These are phyloP conservation scores for Parambassis ranga DNA, from an alignment of 2,797 vertebrate species.

Conservation along the genomic window DNA sequence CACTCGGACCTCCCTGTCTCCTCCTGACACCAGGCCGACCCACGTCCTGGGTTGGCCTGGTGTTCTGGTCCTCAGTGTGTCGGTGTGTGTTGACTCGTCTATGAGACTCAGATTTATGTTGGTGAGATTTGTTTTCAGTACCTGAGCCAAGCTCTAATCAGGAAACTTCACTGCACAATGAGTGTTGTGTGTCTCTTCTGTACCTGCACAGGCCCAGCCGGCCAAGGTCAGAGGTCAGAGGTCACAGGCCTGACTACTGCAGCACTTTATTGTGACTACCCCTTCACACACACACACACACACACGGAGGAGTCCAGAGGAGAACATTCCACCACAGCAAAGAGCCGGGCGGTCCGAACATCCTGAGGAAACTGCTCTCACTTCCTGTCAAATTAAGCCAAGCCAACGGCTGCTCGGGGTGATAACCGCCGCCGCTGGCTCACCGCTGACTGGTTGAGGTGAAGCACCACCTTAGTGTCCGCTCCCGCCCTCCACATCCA, in stretches of 20 bases:
- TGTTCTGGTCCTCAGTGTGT: too few species aligned
- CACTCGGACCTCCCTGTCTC: too few species aligned
- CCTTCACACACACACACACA: background rate
- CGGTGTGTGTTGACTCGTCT: too few species aligned
- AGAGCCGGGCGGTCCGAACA: conserved; percentile 61
- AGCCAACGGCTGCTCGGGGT: conserved; percentile 55
- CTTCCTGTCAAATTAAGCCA: conserved; percentile 81
- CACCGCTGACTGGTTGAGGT: conserved; percentile 46
- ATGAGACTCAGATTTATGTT: conserved; percentile 15
- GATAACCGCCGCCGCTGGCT: conserved; percentile 64
- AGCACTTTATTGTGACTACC: conserved; percentile 14
- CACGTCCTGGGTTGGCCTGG: too few species aligned
- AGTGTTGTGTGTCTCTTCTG: background rate
- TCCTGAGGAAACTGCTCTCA: conserved; percentile 85
- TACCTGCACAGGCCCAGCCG: conserved; percentile 12
- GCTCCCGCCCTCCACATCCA: conserved; percentile 36
- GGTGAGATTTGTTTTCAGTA: conserved; percentile 5
- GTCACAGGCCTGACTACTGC: conserved; percentile 34
- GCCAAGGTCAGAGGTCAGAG: conserved; percentile 18
- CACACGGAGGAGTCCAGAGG: conserved; percentile 6
- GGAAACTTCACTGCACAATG: conserved; percentile 29
- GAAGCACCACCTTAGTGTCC: conserved; percentile 49
- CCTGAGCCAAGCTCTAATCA: conserved; percentile 2
- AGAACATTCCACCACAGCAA: conserved; percentile 76
- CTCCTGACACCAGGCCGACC: too few species aligned